These are phyloP conservation scores for Hedya salicella DNA, from an alignment of 2,888 invertebrate genomes.

Conservation along the genomic window DNA sequence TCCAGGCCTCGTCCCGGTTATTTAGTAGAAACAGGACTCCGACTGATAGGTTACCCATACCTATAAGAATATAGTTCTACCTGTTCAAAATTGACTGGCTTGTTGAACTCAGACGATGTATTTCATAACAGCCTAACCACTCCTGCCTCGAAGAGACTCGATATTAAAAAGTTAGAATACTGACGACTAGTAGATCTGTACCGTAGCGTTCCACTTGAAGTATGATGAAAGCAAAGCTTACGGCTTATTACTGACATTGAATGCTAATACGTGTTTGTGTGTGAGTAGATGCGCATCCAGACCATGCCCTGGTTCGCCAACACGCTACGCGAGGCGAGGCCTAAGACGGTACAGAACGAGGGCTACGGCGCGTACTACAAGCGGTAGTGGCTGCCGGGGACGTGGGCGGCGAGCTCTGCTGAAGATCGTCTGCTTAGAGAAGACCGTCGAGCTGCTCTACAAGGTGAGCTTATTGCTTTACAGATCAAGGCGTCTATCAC, in stretches of 20 bases:
- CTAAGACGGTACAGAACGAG: constrained; percentile 95
- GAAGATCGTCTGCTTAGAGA: constrained; percentile 99
- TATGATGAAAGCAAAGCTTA: neutral
- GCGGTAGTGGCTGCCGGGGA: constrained; percentile 98
- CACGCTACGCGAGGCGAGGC: constrained; percentile 94
- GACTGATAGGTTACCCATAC: no score
- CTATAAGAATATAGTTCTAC: no score
- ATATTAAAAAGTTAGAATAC: no score
- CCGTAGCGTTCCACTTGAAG: no score
- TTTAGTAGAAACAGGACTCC: no score
- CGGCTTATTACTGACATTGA: neutral
- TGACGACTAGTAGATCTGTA: no score
- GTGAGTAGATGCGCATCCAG: constrained; percentile 92
- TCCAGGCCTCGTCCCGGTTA: no score
- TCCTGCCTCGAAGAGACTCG: no score
- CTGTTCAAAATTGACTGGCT: no score
- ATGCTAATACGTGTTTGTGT: neutral
- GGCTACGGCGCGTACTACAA: constrained; percentile 97
- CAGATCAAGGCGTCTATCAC: no score
- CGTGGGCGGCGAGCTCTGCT: constrained; percentile 99
- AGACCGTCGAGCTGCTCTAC: constrained; percentile 97
- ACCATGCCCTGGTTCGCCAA: constrained; percentile 97
- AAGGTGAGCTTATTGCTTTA: constrained; percentile 83
- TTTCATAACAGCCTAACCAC: no score
- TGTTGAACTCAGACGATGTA: no score